Conservation (phyloP, 2,888 invertebrate species). For the Cheilosia soror region DNA sequence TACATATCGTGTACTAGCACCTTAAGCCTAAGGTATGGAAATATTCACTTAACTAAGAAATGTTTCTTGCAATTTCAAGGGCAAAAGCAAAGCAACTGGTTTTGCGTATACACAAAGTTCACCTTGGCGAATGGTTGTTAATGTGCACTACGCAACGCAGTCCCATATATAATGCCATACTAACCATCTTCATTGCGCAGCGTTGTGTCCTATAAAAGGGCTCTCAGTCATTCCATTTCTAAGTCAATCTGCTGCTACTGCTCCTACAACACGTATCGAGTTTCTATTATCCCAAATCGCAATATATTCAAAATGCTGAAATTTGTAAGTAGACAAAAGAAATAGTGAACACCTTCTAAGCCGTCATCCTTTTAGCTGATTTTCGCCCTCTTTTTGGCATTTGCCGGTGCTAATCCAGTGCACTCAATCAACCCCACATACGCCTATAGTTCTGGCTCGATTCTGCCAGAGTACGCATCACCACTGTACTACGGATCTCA, state of each 20-base stretch:
- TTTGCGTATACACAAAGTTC: not conserved
- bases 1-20: too few species aligned
- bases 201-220: constrained; percentile 62
- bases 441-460: constrained; percentile 49
- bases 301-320: constrained; percentile 51
- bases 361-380: constrained; percentile 61
- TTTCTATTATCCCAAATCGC: not conserved
- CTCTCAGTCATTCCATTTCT: constrained; percentile 24
- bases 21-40: constrained; percentile 9
- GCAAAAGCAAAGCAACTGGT: constrained; percentile 7
- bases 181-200: not conserved
- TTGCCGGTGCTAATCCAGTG: constrained; percentile 85
- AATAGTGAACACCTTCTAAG: not conserved
- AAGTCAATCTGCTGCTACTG: constrained; percentile 61
- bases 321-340: constrained; percentile 41
- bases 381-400: constrained; percentile 83
- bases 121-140: constrained; percentile 36
- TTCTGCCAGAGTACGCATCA: constrained; percentile 51
- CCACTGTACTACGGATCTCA: constrained; percentile 77
- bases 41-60: constrained; percentile 9
- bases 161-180: not conserved
- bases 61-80: constrained; percentile 21
- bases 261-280: constrained; percentile 40
- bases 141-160: not conserved
- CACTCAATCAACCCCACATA: constrained; percentile 51